Percentiles rank a stretch among this genome's conserved stretches.
Evolutionary conservation across 2,113 vertebrate species (phyloP).

Genomic region (Bos javanicus): DNA sequence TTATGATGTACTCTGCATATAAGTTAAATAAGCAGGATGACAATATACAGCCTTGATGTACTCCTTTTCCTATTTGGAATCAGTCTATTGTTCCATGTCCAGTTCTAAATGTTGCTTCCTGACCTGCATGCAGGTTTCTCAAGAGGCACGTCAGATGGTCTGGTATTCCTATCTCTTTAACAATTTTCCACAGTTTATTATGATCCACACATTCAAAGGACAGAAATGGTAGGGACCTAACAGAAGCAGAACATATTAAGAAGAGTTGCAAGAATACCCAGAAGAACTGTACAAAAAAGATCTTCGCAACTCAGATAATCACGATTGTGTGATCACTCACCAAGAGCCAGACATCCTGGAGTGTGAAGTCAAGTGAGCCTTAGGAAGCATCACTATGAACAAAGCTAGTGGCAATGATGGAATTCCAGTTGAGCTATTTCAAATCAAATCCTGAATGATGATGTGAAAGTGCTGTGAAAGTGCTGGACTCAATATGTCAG

Average conservation of each 20-base stretch:
- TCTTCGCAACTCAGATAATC: not conserved
- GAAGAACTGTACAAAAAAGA: not conserved
- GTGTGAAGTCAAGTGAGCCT: not conserved
- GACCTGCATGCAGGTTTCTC: too few species aligned
- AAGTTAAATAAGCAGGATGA: too few species aligned
- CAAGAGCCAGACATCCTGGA: not conserved
- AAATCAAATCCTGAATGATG: not conserved
- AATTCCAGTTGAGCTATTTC: not conserved
- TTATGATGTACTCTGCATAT: too few species aligned
- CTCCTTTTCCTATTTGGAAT: too few species aligned
- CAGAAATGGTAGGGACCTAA: not conserved
- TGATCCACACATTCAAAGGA: not conserved
- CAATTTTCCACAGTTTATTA: too few species aligned
- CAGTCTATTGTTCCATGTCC: too few species aligned
- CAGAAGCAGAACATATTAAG: not conserved
- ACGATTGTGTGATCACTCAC: not conserved
- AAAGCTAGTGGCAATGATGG: not conserved
- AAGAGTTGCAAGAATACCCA: not conserved
- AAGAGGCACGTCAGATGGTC: too few species aligned
- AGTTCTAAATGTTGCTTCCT: too few species aligned
- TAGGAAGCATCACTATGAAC: not conserved
- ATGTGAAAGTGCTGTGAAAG: not conserved
- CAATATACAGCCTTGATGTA: too few species aligned
- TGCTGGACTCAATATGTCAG: fast-evolving
- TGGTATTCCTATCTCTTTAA: too few species aligned